Evolutionary conservation across 2,888 invertebrate genomes (phyloP).

Genomic region (Disparrhopalites patrizii): DNA sequence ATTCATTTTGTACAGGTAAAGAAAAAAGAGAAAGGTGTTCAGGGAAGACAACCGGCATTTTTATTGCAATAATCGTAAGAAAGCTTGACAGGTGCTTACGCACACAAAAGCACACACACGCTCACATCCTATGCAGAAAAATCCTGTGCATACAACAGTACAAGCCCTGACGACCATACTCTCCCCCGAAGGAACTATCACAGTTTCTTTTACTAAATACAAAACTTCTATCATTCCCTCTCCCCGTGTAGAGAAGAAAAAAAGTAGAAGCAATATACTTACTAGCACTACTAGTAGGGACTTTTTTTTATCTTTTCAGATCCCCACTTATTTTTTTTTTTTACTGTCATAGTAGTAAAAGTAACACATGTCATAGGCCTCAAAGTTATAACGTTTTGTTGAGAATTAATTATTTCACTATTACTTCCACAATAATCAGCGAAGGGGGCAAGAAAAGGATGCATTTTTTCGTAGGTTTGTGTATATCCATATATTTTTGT

Average conservation of each 20-base stretch:
- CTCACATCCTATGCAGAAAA: not conserved
- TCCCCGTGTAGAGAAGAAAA: not conserved
- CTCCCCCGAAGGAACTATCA: no score
- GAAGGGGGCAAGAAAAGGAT: no score
- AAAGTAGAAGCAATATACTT: not conserved
- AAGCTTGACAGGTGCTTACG: constrained; percentile 26
- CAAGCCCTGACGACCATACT: no score
- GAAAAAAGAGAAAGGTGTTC: constrained; percentile 32
- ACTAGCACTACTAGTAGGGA: not conserved
- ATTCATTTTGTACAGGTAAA: constrained; percentile 14
- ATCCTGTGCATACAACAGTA: not conserved
- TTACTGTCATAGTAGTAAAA: not conserved
- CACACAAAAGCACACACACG: not conserved
- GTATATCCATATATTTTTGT: no score
- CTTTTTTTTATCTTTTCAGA: not conserved
- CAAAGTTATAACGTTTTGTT: constrained; percentile 1
- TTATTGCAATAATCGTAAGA: constrained; percentile 29
- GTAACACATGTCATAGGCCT: constrained; percentile 17
- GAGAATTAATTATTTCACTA: not conserved
- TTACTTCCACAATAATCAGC: no score
- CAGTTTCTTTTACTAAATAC: not conserved
- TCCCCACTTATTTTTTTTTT: no score
- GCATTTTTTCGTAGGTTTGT: no score
- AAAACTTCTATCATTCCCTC: not conserved
- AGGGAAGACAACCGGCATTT: constrained; percentile 30